phyloP scores from a whole-genome alignment of 1,140 invertebrate species.

The Tetramorium alpestre region DNA sequence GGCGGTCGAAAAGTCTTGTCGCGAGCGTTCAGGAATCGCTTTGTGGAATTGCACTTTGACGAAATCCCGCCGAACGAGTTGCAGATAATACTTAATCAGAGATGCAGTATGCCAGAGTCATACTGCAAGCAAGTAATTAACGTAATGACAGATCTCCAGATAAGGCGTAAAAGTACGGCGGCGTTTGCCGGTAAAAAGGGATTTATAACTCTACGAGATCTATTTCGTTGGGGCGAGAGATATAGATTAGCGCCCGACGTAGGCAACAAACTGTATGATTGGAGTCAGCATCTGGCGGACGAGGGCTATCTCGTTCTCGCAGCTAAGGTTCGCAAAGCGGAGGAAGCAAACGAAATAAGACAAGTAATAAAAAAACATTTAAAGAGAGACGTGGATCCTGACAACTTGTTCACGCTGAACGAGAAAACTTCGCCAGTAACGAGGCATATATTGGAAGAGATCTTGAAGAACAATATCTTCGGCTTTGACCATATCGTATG shows the following conservation, averaged over 20 bases:
- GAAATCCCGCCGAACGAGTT: conserved; percentile 96
- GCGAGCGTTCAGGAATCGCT: conserved; percentile 98
- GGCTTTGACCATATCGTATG: conserved; percentile 95
- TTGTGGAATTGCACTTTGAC: conserved; percentile 98
- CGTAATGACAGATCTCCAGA: conserved; percentile 96
- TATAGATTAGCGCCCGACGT: conserved; percentile 91
- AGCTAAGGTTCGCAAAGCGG: conserved; percentile 94
- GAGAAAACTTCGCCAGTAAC: conserved; percentile 92
- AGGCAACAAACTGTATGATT: conserved; percentile 92
- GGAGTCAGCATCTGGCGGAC: conserved; percentile 98
- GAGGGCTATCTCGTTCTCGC: conserved; percentile 98
- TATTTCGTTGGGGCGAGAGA: conserved; percentile 99
- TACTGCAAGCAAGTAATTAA: conserved; percentile 97
- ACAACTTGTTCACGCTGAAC: conserved; percentile 92
- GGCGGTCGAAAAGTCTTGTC: conserved; percentile 98
- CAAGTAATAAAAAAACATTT: conserved; percentile 94
- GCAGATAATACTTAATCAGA: conserved; percentile 94
- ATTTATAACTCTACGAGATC: conserved; percentile 97
- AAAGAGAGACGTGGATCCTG: conserved; percentile 91
- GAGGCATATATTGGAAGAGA: conserved; percentile 89
- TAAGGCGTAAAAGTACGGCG: conserved; percentile 93
- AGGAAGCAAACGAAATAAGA: conserved; percentile 92
- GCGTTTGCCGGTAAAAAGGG: conserved; percentile 97
- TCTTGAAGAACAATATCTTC: conserved; percentile 86
- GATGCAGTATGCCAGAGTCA: conserved; percentile 94